phyloP scores from a whole-genome alignment of 2,888 invertebrate genomes.

The Mechanitis messenoides region DNA sequence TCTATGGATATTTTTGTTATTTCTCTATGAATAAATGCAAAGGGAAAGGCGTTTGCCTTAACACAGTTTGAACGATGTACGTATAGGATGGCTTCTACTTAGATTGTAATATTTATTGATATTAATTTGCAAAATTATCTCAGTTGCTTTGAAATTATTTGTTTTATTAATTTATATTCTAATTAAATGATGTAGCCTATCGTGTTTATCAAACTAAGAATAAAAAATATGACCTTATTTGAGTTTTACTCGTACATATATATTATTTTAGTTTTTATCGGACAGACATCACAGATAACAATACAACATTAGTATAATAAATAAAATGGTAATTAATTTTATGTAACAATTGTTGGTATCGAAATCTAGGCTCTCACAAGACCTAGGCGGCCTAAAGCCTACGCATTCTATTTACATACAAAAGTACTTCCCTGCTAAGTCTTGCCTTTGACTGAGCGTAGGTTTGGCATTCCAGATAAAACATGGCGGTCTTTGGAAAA shows the following conservation, averaged over 20 bases:
- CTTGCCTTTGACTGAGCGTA: slow-evolving; percentile 60
- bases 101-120: slow-evolving; percentile 43
- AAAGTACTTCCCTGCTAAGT: slow-evolving; percentile 66
- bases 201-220: too few relatives aligned
- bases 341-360: slow-evolving; percentile 33
- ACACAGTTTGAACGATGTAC: slow-evolving; percentile 65
- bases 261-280: not conserved
- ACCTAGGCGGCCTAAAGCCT: slow-evolving; percentile 50
- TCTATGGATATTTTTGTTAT: slow-evolving; percentile 75
- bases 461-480: slow-evolving; percentile 40
- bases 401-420: slow-evolving; percentile 74
- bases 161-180: slow-evolving; percentile 1
- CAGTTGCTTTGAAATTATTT: slow-evolving; percentile 2
- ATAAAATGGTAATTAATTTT: slow-evolving; percentile 29
- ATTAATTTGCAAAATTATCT: slow-evolving; percentile 31
- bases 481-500: slow-evolving; percentile 10
- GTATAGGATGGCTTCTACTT: slow-evolving; percentile 49
- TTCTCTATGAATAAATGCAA: slow-evolving; percentile 75
- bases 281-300: not conserved
- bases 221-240: not conserved
- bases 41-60: slow-evolving; percentile 76
- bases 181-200: not conserved
- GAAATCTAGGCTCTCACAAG: slow-evolving; percentile 53
- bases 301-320: slow-evolving; percentile 11
- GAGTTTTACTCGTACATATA: not conserved